These are phyloP conservation scores for Allophyes oxyacanthae DNA, from an alignment of 2,888 invertebrate genomes.

Conservation along the genomic window DNA sequence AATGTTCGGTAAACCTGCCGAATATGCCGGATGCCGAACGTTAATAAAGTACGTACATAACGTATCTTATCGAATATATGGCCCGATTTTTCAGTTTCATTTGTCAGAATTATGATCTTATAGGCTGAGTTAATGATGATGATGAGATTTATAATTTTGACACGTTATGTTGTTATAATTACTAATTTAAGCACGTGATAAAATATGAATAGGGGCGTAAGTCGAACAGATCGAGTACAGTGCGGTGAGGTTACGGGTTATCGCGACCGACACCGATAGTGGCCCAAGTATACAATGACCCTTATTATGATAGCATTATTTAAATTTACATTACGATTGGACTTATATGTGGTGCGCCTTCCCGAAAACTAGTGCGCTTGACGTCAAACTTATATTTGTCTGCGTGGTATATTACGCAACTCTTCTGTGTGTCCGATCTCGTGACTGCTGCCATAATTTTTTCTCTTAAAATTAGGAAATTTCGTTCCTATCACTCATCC, in stretches of 20 bases:
- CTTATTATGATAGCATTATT: constrained; percentile 43
- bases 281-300: constrained; percentile 54
- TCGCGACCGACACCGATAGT: constrained; percentile 53
- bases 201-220: constrained; percentile 47
- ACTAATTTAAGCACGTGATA: constrained; percentile 45
- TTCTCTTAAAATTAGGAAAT: constrained; percentile 25
- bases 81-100: no score
- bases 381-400: constrained; percentile 28
- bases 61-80: no score
- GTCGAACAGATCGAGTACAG: constrained; percentile 44
- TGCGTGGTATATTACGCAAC: constrained; percentile 27
- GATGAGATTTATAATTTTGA: constrained; percentile 4
- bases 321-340: constrained; percentile 18
- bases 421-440: constrained; percentile 38
- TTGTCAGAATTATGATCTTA: no score
- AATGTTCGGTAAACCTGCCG: no score
- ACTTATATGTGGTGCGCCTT: constrained; percentile 1
- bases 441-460: constrained; percentile 16
- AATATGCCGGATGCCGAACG: no score
- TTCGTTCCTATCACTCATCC: constrained; percentile 7
- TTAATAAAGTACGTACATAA: no score
- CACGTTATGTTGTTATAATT: constrained; percentile 27
- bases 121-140: no score
- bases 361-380: constrained; percentile 15
- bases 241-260: constrained; percentile 57